These are phyloP conservation scores for Saguinus imperator DNA, from an alignment of 2,113 vertebrate species.

Conservation along the genomic window DNA sequence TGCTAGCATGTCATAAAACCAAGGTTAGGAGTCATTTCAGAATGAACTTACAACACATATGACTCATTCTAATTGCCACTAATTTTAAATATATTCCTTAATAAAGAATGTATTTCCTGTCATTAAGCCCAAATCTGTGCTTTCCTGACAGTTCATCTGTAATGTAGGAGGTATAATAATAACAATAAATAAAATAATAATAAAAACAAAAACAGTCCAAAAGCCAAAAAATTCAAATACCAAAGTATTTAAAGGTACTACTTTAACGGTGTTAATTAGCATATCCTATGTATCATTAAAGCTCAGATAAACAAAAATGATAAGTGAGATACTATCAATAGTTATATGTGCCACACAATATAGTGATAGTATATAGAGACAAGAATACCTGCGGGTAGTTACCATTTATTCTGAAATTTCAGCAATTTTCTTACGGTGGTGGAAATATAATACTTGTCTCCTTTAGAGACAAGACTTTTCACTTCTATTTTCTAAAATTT, in stretches of 20 bases:
- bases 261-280: not conserved
- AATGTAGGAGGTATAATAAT: not conserved
- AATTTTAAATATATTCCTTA: constrained; percentile 48
- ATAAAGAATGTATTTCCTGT: constrained; percentile 17
- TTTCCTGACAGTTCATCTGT: not conserved
- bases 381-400: not conserved
- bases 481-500: constrained; percentile 1
- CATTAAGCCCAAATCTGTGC: not conserved
- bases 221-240: constrained; percentile 14
- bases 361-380: not conserved
- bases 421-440: not conserved
- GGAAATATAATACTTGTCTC: not conserved
- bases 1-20: not conserved
- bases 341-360: not conserved
- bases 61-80: constrained; percentile 3
- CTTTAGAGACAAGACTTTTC: not conserved
- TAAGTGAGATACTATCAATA: not conserved
- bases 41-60: not conserved
- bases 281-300: not conserved
- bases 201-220: not conserved
- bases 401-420: constrained; percentile 11
- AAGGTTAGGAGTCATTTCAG: constrained; percentile 5
- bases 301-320: not conserved
- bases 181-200: not conserved
- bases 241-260: not conserved